Base-by-base conservation (phyloP, 2,888 invertebrate species). In the Pristionchus entomophagus region DNA sequence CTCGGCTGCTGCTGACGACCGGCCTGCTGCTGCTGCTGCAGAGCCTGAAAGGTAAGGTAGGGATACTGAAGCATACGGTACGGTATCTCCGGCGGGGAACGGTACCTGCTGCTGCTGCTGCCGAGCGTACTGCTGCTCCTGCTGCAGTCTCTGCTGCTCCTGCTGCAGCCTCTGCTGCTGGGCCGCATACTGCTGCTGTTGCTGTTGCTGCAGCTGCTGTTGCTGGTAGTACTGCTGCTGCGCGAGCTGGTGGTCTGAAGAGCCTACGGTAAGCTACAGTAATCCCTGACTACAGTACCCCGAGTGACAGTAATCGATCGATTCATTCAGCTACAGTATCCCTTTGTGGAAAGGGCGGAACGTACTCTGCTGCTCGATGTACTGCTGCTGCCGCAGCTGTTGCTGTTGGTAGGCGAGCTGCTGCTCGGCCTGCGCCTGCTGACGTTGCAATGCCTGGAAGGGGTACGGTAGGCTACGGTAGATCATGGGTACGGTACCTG, bases 91-190 rank as follows among this genome's bases (percentile, higher is more conserved):
- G n/a, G n/a, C n/a, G n/a, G n/a, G n/a, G n/a, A n/a, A n/a, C n/a
- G n/a, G n/a, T n/a, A n/a, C n/a, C n/a, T n/a, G n/a, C n/a, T n/a
- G n/a, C n/a, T 73, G 62, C 29, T 62, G 73, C 73, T 73, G 56
- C 56, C 19, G 73, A 26, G 41, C 73, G 19, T 41, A 73, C 41
- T 73, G 73, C 26, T 73, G 73, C 26, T 73, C 41, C 45, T 73
- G 73, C 73, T 26, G 73, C 41, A n/a, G 22, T 41, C 41, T 41
- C 73, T 73, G 73, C 73, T 73, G 73, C 12, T 41, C 73, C 10
- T 73, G 73, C 45, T 73, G 73, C 73, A 41, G 73, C 41, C 41
- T 38, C 73, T 73, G 73, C 73, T 73, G 73, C 73, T 73, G 73
- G n/a, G 73, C 73, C 10, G 38, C 65, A 8, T 35, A 65, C 65